Base-by-base conservation (phyloP, 30 jellyfish, hydroid and myxozoan genomes). In the Catostylus mosaicus region DNA sequence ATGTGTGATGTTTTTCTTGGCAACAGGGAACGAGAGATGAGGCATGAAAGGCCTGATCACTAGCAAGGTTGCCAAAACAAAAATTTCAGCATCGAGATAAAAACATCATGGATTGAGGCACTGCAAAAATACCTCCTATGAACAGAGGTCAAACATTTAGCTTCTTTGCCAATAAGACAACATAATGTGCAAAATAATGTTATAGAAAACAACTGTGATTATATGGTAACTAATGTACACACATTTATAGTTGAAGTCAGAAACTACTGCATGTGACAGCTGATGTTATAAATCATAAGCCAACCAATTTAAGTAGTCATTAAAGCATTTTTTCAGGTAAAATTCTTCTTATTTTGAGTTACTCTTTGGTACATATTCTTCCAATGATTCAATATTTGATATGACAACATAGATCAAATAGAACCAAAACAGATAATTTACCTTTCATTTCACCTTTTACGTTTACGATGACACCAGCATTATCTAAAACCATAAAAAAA, bases 391-490 rank as follows among this genome's bases (percentile, higher is more conserved):
- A n/a, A n/a, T n/a, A n/a, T n/a, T n/a, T n/a, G n/a, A n/a, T n/a
- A n/a, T n/a, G n/a, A n/a, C 19, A 26, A 6, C 10, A 6, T 20
- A 61, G 4, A 3, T 3, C 74, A 61, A 61, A 61, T 20, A 61
- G 5, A 19, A 32, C 67, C 60, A 75, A 80, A 77, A 27, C n/a
- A n/a, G n/a, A n/a, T n/a, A n/a, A n/a, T 43, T 59, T 56, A 93
- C 98, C 99, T 89, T 89, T 95, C 97, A 95, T 88, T 77, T 95
- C 99, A 20, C 97, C 97, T 81, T 95, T 95, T 37, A 85, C 92
- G 60, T 86, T 86, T 60, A 95, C 97, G 69, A 95, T 89, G 20
- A 95, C 99, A 22, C 99, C 99, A 62, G 99, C 99, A 84, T 95
- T 95, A 76, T 95, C 99, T 93, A 52, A 11, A 80, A 67, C 0